Evolutionary conservation across 2,797 vertebrate genomes (phyloP).

Genomic region (Sebastes baramenuke): DNA sequence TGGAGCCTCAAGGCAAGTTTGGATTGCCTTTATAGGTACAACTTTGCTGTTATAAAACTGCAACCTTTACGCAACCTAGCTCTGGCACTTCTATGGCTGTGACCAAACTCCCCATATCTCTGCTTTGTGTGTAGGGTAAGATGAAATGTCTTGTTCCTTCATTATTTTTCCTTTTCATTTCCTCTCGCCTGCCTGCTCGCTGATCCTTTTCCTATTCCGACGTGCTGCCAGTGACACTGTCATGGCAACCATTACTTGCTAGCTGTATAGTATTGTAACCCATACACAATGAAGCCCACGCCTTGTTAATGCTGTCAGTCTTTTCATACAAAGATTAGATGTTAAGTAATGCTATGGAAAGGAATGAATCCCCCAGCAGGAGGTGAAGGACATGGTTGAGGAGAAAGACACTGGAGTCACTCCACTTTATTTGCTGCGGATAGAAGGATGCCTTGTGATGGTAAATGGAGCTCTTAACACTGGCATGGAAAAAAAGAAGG

Average conservation of each 20-base stretch:
- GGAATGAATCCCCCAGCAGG: not conserved
- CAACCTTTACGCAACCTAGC: not conserved
- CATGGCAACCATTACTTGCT: slow-evolving; percentile 62
- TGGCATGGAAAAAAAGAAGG: not conserved
- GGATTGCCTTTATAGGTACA: not conserved
- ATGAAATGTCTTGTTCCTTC: slow-evolving; percentile 39
- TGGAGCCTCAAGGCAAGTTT: too few relatives aligned
- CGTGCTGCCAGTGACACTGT: slow-evolving; percentile 32
- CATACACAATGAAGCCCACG: not conserved
- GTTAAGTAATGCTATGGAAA: not conserved
- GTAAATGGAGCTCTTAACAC: not conserved
- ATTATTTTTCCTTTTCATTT: slow-evolving; percentile 51
- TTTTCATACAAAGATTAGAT: not conserved
- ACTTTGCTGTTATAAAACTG: slow-evolving; percentile 3
- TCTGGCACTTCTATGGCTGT: slow-evolving; percentile 4
- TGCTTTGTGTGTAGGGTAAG: not conserved
- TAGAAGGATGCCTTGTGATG: not conserved
- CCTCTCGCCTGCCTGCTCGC: not conserved
- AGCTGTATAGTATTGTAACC: not conserved
- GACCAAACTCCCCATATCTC: not conserved
- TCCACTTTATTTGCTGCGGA: not conserved
- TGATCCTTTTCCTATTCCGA: not conserved
- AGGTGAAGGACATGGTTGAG: not conserved
- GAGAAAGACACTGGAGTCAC: not conserved
- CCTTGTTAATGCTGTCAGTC: not conserved